Percentiles rank a stretch among this genome's conserved stretches.
Conservation (phyloP, 2,113 vertebrate species). For the Arvicanthis niloticus region DNA sequence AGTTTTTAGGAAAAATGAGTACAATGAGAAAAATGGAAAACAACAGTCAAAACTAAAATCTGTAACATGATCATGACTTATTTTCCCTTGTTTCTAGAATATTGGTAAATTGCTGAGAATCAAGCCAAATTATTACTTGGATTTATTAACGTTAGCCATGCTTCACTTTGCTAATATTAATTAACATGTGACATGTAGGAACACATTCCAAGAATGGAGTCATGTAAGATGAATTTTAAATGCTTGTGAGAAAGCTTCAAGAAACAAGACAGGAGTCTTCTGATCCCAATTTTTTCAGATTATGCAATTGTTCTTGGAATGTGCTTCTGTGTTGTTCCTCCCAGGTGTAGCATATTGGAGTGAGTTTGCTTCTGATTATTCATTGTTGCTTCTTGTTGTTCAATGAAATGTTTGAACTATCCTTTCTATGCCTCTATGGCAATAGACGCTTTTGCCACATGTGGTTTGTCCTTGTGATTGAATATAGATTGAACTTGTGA, state of each 20-base stretch:
- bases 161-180: conserved; percentile 38
- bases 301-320: not conserved
- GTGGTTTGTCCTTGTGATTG: not conserved
- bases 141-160: conserved; percentile 23
- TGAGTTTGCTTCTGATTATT: too few species aligned
- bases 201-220: not conserved
- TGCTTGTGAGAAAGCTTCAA: not conserved
- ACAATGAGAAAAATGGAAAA: conserved; percentile 20
- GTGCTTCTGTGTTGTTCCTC: too few species aligned
- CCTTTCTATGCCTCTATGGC: not conserved
- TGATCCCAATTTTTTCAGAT: not conserved
- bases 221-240: not conserved
- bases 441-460: not conserved
- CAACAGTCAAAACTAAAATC: conserved; percentile 20
- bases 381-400: not conserved
- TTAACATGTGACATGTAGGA: not conserved
- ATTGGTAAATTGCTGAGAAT: not conserved
- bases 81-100: conserved; percentile 13
- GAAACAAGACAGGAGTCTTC: not conserved
- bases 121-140: not conserved
- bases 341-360: too few species aligned
- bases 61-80: not conserved
- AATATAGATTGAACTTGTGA: not conserved
- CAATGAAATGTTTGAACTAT: not conserved
- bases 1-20: not conserved